Evolutionary conservation across 1,140 invertebrate genomes (phyloP).

Genomic region (Mamestra configurata): DNA sequence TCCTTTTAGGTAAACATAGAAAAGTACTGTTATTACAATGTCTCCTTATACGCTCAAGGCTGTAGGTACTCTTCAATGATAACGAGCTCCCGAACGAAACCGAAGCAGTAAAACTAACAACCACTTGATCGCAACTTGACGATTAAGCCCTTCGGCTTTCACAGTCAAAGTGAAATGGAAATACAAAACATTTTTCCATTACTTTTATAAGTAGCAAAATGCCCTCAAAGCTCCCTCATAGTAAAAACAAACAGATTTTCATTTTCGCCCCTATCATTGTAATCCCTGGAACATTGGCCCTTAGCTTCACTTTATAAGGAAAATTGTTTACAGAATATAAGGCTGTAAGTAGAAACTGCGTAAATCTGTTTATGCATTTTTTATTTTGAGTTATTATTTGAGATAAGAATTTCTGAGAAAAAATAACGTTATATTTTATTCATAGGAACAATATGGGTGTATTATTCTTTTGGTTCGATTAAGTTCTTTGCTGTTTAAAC

Average conservation of each 20-base stretch:
- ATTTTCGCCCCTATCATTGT: constrained; percentile 38
- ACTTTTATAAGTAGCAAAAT: constrained; percentile 1
- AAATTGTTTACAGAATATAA: constrained; percentile 30
- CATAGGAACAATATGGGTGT: too few species aligned
- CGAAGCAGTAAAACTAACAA: constrained; percentile 4
- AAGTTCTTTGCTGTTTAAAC: too few species aligned
- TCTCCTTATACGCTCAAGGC: background rate
- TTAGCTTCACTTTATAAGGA: constrained; percentile 34
- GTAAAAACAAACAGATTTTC: constrained; percentile 35
- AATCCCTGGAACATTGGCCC: constrained; percentile 12
- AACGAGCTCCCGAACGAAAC: background rate
- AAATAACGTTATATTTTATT: too few species aligned
- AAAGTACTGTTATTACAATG: background rate
- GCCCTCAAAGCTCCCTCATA: constrained; percentile 1
- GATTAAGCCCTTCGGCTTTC: background rate
- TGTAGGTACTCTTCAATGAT: background rate
- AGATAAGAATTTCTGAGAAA: background rate
- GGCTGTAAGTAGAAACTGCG: constrained; percentile 13
- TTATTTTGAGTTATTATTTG: background rate
- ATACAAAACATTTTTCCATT: constrained; percentile 20
- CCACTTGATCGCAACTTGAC: background rate
- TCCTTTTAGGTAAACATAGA: background rate
- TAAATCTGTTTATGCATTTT: constrained; percentile 21
- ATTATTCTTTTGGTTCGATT: too few species aligned
- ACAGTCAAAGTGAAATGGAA: background rate